Evolutionary conservation across 2,113 vertebrate species (phyloP), one percentile per base, ranked within the genome.

Genomic region (Centropus unirufus): DNA sequence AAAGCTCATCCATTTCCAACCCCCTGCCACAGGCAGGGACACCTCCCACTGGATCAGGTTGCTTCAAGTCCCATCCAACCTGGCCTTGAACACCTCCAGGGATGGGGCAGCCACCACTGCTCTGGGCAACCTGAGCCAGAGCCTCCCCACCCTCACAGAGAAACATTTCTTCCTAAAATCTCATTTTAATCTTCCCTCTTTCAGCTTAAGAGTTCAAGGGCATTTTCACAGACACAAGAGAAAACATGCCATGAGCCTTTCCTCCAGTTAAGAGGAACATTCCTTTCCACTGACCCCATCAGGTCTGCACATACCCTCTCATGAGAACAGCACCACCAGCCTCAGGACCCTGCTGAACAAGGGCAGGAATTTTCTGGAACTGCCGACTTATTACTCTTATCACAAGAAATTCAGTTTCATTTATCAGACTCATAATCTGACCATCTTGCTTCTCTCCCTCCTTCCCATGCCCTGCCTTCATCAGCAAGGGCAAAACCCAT

Each of bases 241-340:
- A 15, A 81, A 64, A 59, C 6, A 36, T 39, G 57, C 8, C 36
- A 3, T 3, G 34, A 80, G 46, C 23, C 12, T 30, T 59, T 30
- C 40, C 12, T 22, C 5, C 17, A 24, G 12, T 57, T 21, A 19
- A 51, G 23, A 67, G 15, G 4, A 34, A 23, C 55, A 54, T 5
- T 95, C 39, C 61, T 79, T 88, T 83, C 42, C 61, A 18, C 44
- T 87, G 92, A 87, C 52, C 30, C 86, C 87, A 66, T 8, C 11
- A 73, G 36, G 32, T 21, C 52, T 47, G 40, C 58, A 22, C 57
- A 68, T 49, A 57, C 36, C n/a, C 63, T 47, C 54, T 8, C 22
- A 36, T 1, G 1, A 52, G 29, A 34, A 24, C 39, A 93, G 49
- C 59, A 74, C 12, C 63, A 36, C 3, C 55, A 49, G 27, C 2